Evolutionary conservation across 2,113 vertebrate genomes (phyloP), one percentile per base, ranked within the genome.

Genomic region (Perca fluviatilis): DNA sequence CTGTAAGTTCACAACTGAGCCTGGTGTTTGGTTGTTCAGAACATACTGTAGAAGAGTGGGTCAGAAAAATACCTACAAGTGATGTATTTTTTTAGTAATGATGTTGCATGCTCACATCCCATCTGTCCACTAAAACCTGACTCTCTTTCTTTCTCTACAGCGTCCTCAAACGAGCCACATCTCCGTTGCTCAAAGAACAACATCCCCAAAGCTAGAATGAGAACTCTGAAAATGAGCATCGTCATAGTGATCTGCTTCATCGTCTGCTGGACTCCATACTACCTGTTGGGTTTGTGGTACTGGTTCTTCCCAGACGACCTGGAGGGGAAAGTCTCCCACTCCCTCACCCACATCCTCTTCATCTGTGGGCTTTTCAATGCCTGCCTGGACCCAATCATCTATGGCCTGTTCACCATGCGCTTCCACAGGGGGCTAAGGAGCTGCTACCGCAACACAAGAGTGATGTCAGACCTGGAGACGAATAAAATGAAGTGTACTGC

Each of bases 181-280:
- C 90, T 96, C 11, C 92, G 96, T 14, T 94, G 95, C 78, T 95
- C 96, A 27, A 95, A 90, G n/a, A 94, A 96, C 84, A 96, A 96
- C 87, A 96, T 96, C 70, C 96, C 96, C 12, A 95, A 95, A 84
- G 96, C 95, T 0, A 91, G 96, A 6, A 95, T 96, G 95, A 94
- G 92, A 79, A 95, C 95, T 50, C 84, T 96, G 36, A 96, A 96
- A 84, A 96, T 96, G 96, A 96, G 95, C 87, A 89, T 96, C 1
- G 94, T 96, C 64, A 96, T 96, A 7, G 96, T 96, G 30, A 91
- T 94, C 23, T 92, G 94, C 68, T 96, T 96, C 87, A 94, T 96
- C 5, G 82, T 96, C 51, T 96, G 96, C 92, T 96, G 96, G 96
- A 96, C 95, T 13, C 96, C 96, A 0, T 96, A 96, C 83, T 96